These are phyloP conservation scores for Encarsia formosa DNA, from an alignment of 2,888 invertebrate genomes.

Conservation along the genomic window DNA sequence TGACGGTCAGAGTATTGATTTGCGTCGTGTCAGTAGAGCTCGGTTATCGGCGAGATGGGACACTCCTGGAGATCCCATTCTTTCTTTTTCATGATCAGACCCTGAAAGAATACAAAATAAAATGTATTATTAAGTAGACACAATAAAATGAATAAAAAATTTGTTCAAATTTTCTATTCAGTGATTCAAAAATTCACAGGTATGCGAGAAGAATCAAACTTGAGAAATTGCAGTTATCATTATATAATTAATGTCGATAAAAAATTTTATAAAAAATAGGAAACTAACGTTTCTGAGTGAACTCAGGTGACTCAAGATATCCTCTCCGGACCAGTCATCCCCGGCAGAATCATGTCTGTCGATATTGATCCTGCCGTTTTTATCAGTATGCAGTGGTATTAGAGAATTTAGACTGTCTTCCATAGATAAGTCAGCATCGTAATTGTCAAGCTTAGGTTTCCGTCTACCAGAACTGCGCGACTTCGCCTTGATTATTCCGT, in stretches of 20 bases:
- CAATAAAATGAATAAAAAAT: too few relatives aligned
- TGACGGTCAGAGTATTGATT: neutral
- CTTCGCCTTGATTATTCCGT: conserved; percentile 34
- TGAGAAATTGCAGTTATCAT: too few relatives aligned
- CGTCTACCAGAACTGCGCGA: conserved; percentile 32
- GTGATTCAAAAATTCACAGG: too few relatives aligned
- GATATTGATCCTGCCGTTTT: conserved; percentile 54
- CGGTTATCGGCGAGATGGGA: conserved; percentile 41
- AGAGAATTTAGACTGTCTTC: conserved; percentile 47
- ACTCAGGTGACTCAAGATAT: conserved; percentile 44
- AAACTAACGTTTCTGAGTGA: conserved; percentile 42
- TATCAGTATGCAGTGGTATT: conserved; percentile 56
- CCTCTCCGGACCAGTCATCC: conserved; percentile 37
- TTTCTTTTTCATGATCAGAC: conserved; percentile 54
- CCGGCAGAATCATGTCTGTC: conserved; percentile 29
- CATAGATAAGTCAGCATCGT: conserved; percentile 46
- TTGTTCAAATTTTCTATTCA: too few relatives aligned
- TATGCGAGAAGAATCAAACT: too few relatives aligned
- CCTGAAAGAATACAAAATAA: conserved; percentile 38
- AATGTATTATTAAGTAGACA: neutral
- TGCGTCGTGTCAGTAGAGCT: conserved; percentile 35
- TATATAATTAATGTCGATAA: too few relatives aligned
- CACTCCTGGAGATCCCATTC: conserved; percentile 53
- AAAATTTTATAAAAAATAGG: neutral
- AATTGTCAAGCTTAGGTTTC: conserved; percentile 37